Base-by-base conservation (phyloP, 2,113 vertebrate species). In the Dolichallabes microphthalmus region DNA sequence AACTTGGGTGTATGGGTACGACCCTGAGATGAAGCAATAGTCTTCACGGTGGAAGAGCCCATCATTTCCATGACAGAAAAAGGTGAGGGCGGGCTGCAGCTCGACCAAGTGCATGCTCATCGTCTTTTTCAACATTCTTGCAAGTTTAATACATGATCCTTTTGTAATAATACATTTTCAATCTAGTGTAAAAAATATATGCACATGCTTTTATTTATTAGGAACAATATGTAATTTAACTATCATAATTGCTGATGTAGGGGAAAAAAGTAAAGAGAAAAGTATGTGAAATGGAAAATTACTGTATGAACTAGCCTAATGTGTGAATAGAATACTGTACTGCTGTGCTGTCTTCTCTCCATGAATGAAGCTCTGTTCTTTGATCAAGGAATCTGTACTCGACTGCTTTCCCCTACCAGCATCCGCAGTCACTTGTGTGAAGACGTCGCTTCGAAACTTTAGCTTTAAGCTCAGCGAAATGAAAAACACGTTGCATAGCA, bases 301-400 rank as follows among this genome's bases (percentile, higher is more conserved):
- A 87, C 86, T 84, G 73, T 53, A 32, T 64, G 64, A 61, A 45
- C 27, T 73, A 39, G 30, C 30, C 53, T 32, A 53, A 45, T 53
- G 66, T n/a, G 20, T 85, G 27, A 58, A 20, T 45, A 14, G 69
- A 75, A 60, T 73, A 71, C 71, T 85, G 83, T 77, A 71, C 71
- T 85, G 83, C 74, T 63, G 80, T 74, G 52, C 79, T 86, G 75
- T 83, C 77, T 12, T 7, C 32, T 6, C 55, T 84, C 14, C 55
- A 91, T 93, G 90, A 94, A 94, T 91, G 89, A 85, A 76, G 66
- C 86, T 78, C 89, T 93, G 91, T 94, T 88, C 58, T 68, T 30
- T 45, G 86, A n/a, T 87, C 63, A 80, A 86, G 75, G 66, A 12
- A 78, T 88, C 45, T 64, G 57, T 2, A 60, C 76, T 87, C 30